Base-by-base conservation (phyloP, 2,888 invertebrate genomes). In the Seira sanloemensis region DNA sequence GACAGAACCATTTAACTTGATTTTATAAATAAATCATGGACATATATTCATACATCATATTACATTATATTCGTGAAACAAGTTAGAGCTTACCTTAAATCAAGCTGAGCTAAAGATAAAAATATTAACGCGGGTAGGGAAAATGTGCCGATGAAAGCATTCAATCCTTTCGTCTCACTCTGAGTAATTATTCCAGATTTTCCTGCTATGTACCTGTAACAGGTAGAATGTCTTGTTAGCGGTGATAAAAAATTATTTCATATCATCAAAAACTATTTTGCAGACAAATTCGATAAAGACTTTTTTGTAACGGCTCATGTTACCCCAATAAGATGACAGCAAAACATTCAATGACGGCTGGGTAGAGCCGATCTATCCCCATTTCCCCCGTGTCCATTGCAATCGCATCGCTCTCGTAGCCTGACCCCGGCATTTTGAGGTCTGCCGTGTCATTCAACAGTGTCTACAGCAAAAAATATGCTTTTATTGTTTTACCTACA, bases 71-170 rank as follows among this genome's bases (percentile, higher is more conserved):
- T 7, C 62, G 62, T 58, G 2, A 37, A 37, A 4, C 4, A 37
- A 50, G 25, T 24, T 21, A 65, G n/a, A 24, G 50, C 85, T 88
- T 84, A 90, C 90, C 93, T 93, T 90, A 97, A 95, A 90, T 98
- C 94, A 24, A 98, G 92, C 90, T 95, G 94, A 23, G 97, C 97
- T 90, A 98, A 91, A 5, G 97, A 97, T 89, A 96, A 93, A 91
- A 98, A 98, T 90, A 98, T 97, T 21, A 98, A 92, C 0, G 97
- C 95, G 54, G 98, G 98, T 85, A 98, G 91, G 18, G 97, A 96
- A 92, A 98, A 98, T 54, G 96, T 97, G 16, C 97, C 97, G 1
- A 98, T 97, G 92, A 97, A 98, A 76, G 96, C 96, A 81, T 95
- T 96, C 88, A 98, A 93, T 19, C 98, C 98, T 92, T 96, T 96